Conservation (phyloP, 2,797 vertebrate genomes). For the Chiroxiphia lanceolata region DNA sequence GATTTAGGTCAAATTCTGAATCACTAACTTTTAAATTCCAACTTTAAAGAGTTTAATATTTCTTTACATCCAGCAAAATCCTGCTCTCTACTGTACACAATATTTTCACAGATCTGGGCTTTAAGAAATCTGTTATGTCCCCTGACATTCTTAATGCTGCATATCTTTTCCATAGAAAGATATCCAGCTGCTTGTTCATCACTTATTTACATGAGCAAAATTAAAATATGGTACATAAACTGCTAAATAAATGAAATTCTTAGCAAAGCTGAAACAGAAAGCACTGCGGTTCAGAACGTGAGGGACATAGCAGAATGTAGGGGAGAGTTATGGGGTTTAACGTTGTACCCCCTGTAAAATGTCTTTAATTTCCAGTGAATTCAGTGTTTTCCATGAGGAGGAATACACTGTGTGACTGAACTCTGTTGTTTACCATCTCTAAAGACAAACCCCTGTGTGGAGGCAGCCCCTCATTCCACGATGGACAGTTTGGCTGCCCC, state of each 20-base stretch:
- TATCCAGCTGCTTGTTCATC: neutral
- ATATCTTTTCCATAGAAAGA: neutral
- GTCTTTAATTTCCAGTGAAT: neutral
- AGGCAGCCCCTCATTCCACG: neutral
- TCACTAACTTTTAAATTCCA: neutral
- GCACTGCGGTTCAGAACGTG: neutral
- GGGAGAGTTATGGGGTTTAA: neutral
- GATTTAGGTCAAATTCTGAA: neutral
- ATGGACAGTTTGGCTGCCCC: neutral
- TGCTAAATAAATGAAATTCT: neutral
- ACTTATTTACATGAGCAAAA: neutral
- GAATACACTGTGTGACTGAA: rapidly evolving
- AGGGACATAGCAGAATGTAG: neutral
- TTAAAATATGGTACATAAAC: neutral
- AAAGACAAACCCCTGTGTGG: neutral
- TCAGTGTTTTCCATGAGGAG: neutral
- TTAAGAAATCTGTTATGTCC: neutral
- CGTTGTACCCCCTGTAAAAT: neutral
- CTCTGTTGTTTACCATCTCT: neutral
- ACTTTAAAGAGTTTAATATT: neutral
- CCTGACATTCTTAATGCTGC: neutral
- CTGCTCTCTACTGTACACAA: neutral
- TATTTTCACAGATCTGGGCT: neutral
- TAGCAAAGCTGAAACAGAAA: neutral
- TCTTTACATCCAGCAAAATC: neutral